These are phyloP conservation scores for Nothocercus nigrocapillus DNA, from an alignment of 2,113 vertebrate species.

Conservation along the genomic window DNA sequence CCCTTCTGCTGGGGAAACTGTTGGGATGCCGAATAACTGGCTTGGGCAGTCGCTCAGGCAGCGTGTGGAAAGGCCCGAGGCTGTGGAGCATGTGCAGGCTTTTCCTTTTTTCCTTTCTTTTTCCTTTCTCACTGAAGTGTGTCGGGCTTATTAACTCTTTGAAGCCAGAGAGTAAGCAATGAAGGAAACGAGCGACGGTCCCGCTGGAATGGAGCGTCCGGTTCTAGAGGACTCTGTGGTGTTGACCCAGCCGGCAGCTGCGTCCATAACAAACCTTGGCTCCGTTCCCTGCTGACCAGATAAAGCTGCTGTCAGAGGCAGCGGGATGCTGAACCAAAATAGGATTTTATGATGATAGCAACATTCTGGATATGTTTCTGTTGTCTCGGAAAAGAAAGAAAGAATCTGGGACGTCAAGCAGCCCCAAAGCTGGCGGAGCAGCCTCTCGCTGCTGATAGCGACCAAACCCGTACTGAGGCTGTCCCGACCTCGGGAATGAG, in stretches of 20 bases:
- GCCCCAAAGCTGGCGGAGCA: not conserved
- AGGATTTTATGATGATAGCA: slow-evolving; percentile 48
- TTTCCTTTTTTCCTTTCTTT: not conserved
- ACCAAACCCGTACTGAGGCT: not conserved
- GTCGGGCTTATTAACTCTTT: not conserved
- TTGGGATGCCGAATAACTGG: not conserved
- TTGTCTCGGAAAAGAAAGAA: not conserved
- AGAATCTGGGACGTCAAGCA: not conserved
- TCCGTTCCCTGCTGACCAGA: slow-evolving; percentile 26
- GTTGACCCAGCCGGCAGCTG: slow-evolving; percentile 43
- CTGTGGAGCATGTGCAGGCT: not conserved
- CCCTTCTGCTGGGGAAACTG: not conserved
- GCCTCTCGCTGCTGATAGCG: not conserved
- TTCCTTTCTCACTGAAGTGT: not conserved
- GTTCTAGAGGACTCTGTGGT: not conserved
- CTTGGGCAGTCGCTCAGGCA: not conserved
- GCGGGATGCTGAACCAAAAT: slow-evolving; percentile 40
- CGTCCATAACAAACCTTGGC: slow-evolving; percentile 28
- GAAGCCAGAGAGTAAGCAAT: not conserved
- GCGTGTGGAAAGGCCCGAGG: not conserved
- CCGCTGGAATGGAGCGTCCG: not conserved
- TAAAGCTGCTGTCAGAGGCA: slow-evolving; percentile 37
- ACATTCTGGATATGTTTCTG: slow-evolving; percentile 46
- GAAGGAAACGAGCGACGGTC: not conserved
- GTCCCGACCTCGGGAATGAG: not conserved